phyloP scores from a whole-genome alignment of 2,113 vertebrate genomes.

The Trematocara stigmaticum region DNA sequence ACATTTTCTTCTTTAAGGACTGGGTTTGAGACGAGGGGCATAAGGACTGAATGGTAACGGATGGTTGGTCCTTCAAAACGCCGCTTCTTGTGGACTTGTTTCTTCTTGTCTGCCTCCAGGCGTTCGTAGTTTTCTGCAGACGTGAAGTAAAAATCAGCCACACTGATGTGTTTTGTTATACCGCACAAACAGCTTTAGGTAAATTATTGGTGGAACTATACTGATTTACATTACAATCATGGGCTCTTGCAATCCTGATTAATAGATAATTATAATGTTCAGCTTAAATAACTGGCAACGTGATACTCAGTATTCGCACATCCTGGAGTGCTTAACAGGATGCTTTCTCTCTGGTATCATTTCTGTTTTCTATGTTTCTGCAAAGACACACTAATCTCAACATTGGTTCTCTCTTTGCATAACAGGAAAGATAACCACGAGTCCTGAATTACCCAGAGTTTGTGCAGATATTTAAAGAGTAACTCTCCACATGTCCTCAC shows the following conservation, averaged over 20 bases:
- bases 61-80: conserved; percentile 86
- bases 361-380: neutral
- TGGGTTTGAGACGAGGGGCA: conserved; percentile 82
- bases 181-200: neutral
- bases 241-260: neutral
- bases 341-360: neutral
- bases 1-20: conserved; percentile 89
- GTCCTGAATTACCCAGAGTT: neutral
- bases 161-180: neutral
- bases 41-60: conserved; percentile 88
- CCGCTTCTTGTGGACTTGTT: conserved; percentile 92
- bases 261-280: neutral
- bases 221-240: neutral
- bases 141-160: neutral
- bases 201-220: neutral
- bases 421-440: neutral
- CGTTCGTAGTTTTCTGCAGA: conserved; percentile 91
- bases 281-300: neutral
- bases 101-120: conserved; percentile 94
- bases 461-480: neutral
- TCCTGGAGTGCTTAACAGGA: neutral
- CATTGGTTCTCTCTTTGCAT: neutral
- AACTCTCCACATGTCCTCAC: conserved; percentile 58
- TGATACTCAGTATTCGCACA: neutral
- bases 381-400: neutral